These are phyloP conservation scores for Coptodon rendalli DNA, from an alignment of 2,113 vertebrate genomes.

Conservation along the genomic window DNA sequence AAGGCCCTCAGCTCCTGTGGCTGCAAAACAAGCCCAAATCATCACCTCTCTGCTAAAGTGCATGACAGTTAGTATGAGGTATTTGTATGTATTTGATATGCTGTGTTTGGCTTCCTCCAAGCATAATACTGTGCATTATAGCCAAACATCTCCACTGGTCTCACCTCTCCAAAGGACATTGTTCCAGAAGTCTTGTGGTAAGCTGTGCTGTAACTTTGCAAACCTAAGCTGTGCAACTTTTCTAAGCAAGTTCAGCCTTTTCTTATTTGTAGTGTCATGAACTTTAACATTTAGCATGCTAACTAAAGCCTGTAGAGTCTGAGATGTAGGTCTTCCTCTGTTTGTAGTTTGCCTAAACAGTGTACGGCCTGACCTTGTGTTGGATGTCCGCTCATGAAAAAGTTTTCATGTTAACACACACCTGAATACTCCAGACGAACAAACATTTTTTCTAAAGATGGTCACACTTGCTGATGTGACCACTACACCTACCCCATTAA, in stretches of 20 bases:
- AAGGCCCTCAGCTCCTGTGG: background rate
- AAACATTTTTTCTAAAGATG: no score
- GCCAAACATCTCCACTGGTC: background rate
- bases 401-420: background rate
- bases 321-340: background rate
- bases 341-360: background rate
- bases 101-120: background rate
- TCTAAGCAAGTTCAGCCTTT: background rate
- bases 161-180: background rate
- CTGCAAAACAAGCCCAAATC: background rate
- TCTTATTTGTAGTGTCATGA: background rate
- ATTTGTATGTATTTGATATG: background rate
- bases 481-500: no score
- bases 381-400: background rate
- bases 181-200: background rate
- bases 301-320: background rate
- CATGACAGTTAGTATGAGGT: background rate
- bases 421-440: no score
- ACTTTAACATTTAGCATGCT: background rate
- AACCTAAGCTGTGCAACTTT: background rate
- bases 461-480: no score
- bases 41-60: background rate
- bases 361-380: background rate
- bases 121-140: background rate
- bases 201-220: background rate